Conservation (phyloP, 2,113 vertebrate species). For the Cinclus cinclus region DNA sequence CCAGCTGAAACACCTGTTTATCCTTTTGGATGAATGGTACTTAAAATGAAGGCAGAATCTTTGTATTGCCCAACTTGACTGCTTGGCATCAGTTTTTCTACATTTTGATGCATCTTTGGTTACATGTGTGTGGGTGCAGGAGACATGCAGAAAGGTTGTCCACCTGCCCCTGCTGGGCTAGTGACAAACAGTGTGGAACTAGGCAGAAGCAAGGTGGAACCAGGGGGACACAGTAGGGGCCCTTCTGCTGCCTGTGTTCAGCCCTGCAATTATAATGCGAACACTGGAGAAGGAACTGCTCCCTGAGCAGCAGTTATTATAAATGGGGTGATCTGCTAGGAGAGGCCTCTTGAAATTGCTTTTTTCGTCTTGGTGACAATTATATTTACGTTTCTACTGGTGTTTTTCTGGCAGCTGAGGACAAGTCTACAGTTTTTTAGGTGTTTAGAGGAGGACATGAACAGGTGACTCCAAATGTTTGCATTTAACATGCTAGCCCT, state of each 20-base stretch:
- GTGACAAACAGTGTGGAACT: not conserved
- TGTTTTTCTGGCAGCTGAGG: not conserved
- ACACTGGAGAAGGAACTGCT: not conserved
- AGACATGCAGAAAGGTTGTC: not conserved
- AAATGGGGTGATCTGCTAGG: not conserved
- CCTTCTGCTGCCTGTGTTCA: not conserved
- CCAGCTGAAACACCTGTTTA: not conserved
- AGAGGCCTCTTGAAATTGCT: not conserved
- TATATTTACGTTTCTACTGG: not conserved
- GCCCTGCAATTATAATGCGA: not conserved
- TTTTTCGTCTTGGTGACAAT: not conserved
- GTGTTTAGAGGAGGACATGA: not conserved
- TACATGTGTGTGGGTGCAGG: not conserved
- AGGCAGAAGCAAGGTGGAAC: not conserved
- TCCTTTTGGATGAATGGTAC: not conserved
- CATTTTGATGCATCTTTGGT: not conserved
- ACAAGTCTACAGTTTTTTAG: not conserved
- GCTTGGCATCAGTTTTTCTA: not conserved
- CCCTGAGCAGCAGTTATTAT: not conserved
- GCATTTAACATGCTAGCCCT: not conserved
- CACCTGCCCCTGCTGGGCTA: not conserved
- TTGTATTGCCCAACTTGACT: not conserved
- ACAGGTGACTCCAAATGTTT: not conserved
- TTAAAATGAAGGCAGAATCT: not conserved
- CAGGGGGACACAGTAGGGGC: fast-evolving